These are phyloP conservation scores for Siniperca obscura DNA, from an alignment of 2,797 vertebrate genomes.

Conservation along the genomic window DNA sequence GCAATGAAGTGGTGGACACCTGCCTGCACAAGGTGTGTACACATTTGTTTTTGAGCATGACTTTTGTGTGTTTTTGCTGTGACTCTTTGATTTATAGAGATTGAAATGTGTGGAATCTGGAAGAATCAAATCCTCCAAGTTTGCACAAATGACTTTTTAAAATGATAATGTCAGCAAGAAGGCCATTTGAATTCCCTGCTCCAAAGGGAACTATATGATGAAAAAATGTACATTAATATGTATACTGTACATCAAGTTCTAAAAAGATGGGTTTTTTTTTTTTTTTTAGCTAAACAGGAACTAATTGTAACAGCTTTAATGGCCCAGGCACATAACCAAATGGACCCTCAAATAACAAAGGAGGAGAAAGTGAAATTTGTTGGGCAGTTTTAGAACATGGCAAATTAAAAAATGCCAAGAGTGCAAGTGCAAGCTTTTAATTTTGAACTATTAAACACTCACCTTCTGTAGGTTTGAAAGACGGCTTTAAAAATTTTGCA, in stretches of 20 bases:
- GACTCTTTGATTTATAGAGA: not conserved
- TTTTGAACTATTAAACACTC: not conserved
- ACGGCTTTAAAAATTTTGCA: not conserved
- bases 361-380: not conserved
- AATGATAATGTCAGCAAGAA: not conserved
- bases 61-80: constrained; percentile 15
- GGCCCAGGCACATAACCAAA: not conserved
- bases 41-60: not conserved
- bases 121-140: not conserved
- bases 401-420: not conserved
- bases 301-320: not conserved
- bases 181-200: not conserved
- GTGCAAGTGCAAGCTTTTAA: constrained; percentile 4
- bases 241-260: not conserved
- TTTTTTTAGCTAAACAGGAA: not conserved
- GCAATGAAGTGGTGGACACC: constrained; percentile 99
- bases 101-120: not conserved
- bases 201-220: not conserved
- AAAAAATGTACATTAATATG: not conserved
- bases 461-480: not conserved
- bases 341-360: not conserved
- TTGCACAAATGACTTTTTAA: not conserved
- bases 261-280: not conserved
- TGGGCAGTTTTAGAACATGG: not conserved
- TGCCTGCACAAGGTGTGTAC: constrained; percentile 96